phyloP scores from a whole-genome alignment of 2,113 vertebrate species.

The Pholis gunnellus region DNA sequence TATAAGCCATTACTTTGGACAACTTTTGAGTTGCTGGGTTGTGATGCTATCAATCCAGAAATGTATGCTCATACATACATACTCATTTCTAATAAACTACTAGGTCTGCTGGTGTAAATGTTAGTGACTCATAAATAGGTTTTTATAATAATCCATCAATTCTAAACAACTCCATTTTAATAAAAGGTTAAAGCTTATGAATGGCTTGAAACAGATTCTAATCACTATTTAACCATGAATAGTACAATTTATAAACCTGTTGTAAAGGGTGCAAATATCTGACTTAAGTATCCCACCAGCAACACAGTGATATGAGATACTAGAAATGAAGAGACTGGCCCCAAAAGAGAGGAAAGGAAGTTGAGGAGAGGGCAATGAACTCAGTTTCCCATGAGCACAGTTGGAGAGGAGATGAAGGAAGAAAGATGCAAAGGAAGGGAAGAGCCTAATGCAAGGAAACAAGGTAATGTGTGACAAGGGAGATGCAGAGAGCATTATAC shows the following conservation, averaged over 20 bases:
- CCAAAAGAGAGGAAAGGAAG: slow-evolving; percentile 14
- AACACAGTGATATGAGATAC: slow-evolving; percentile 1
- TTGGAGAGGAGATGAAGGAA: slow-evolving; percentile 43
- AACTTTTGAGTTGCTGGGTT: background rate
- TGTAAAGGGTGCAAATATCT: background rate
- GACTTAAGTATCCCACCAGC: background rate
- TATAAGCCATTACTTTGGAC: background rate
- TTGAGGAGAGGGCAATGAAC: slow-evolving; percentile 37
- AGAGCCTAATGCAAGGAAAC: slow-evolving; percentile 62
- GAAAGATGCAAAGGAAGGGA: slow-evolving; percentile 57
- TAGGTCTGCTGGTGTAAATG: background rate
- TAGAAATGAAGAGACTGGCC: background rate
- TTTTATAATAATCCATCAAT: background rate
- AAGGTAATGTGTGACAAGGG: slow-evolving; percentile 65
- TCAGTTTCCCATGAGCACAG: slow-evolving; percentile 56
- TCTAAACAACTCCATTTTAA: background rate
- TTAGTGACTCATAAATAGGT: background rate
- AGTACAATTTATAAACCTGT: background rate
- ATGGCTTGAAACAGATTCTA: background rate
- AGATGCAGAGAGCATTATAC: slow-evolving; percentile 59
- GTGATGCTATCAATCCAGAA: background rate
- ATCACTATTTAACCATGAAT: background rate
- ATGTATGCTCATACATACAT: background rate
- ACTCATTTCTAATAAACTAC: background rate
- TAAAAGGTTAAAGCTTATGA: background rate